These are phyloP conservation scores for Ceratothoa steindachneri DNA, from an alignment of 2,888 invertebrate species.

Conservation along the genomic window DNA sequence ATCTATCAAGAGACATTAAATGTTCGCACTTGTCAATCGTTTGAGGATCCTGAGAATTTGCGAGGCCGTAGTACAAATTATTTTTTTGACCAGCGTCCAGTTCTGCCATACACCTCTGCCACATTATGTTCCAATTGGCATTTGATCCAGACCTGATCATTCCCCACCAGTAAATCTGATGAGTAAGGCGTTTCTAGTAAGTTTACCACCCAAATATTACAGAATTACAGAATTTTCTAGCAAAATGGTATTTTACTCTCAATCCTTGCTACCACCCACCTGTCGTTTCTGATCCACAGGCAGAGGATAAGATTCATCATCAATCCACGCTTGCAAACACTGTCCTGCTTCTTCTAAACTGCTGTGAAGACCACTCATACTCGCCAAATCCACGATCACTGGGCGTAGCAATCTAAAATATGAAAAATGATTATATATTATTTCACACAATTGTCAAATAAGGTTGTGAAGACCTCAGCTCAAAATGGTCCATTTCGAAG, in stretches of 20 bases:
- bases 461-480: too few species aligned
- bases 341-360: conserved; percentile 61
- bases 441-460: too few species aligned
- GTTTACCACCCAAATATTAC: too few species aligned
- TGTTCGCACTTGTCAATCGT: conserved; percentile 63
- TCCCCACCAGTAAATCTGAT: conserved; percentile 32
- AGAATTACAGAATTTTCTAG: too few species aligned
- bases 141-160: conserved; percentile 56
- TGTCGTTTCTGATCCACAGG: conserved; percentile 28
- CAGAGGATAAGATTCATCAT: conserved; percentile 49
- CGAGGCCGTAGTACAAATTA: conserved; percentile 68
- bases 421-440: too few species aligned
- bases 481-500: too few species aligned
- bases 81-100: conserved; percentile 72
- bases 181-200: too few species aligned
- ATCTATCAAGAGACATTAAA: too few species aligned
- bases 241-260: too few species aligned
- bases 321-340: conserved; percentile 64
- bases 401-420: conserved; percentile 64
- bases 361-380: conserved; percentile 60
- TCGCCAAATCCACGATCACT: conserved; percentile 63
- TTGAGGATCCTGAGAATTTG: conserved; percentile 63
- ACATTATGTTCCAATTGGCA: conserved; percentile 69
- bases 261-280: too few species aligned
- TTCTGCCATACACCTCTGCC: conserved; percentile 68